These are phyloP conservation scores for Phaethon lepturus DNA, from an alignment of 2,113 vertebrate genomes.

Conservation along the genomic window DNA sequence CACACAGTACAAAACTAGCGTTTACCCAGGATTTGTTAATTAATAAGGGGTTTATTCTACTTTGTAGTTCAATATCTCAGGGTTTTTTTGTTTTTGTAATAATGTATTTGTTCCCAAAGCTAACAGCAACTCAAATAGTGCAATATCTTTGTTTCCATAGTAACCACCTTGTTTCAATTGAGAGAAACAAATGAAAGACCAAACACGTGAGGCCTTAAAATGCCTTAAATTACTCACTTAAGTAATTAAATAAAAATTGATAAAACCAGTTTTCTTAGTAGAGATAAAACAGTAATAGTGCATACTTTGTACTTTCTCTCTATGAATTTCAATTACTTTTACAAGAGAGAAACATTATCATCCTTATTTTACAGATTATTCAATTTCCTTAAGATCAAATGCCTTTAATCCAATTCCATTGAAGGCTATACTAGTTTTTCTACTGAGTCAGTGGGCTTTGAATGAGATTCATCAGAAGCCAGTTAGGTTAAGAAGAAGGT, in stretches of 20 bases:
- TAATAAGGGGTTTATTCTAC: not conserved
- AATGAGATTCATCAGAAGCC: not conserved
- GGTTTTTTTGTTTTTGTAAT: not conserved
- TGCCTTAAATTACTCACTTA: not conserved
- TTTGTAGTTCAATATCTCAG: not conserved
- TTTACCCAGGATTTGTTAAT: not conserved
- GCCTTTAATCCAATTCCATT: not conserved
- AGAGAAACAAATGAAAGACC: not conserved
- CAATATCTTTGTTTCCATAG: slow-evolving; percentile 8
- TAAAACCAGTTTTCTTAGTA: not conserved
- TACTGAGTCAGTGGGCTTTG: not conserved
- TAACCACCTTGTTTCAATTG: not conserved
- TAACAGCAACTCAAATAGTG: not conserved
- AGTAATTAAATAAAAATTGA: not conserved
- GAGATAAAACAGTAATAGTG: not conserved
- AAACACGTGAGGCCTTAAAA: not conserved
- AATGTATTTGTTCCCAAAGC: not conserved
- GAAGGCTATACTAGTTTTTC: not conserved
- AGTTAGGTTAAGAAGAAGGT: not conserved
- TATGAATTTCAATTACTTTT: slow-evolving; percentile 3
- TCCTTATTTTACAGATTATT: not conserved
- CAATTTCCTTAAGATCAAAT: not conserved
- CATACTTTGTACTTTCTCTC: not conserved
- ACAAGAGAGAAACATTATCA: not conserved
- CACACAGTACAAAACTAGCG: not conserved